phyloP scores from a whole-genome alignment of 2,797 vertebrate genomes.

The Gila robusta region DNA sequence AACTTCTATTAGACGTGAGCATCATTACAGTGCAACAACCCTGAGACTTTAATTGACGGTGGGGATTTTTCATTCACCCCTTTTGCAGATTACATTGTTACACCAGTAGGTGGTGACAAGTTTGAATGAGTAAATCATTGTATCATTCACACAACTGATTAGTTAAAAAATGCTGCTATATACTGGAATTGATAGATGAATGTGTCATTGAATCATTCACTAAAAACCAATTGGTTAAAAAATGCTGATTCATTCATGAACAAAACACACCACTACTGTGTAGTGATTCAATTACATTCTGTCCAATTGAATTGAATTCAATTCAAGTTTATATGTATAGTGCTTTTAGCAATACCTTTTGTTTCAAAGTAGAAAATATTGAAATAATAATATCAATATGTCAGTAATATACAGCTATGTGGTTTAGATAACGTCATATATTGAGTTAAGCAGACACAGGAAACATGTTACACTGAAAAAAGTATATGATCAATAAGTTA shows the following conservation, averaged over 20 bases:
- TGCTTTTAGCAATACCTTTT: too few relatives aligned
- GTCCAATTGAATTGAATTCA: too few relatives aligned
- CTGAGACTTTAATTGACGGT: not conserved
- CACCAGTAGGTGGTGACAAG: not conserved
- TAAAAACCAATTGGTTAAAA: too few relatives aligned
- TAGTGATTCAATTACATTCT: not conserved
- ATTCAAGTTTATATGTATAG: too few relatives aligned
- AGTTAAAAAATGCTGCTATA: not conserved
- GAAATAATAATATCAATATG: too few relatives aligned
- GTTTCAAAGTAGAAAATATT: too few relatives aligned
- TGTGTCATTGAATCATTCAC: too few relatives aligned
- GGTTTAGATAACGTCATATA: not conserved
- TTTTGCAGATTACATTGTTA: not conserved
- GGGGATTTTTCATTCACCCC: not conserved
- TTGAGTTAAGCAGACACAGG: too few relatives aligned
- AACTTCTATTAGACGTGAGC: not conserved
- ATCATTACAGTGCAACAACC: not conserved
- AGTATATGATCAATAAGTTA: too few relatives aligned
- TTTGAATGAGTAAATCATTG: not conserved
- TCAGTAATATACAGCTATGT: too few relatives aligned
- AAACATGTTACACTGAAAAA: not conserved
- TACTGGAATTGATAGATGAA: not conserved
- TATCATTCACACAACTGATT: not conserved
- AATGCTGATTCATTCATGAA: too few relatives aligned
- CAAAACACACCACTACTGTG: too few relatives aligned